phyloP scores from a whole-genome alignment of 1,140 invertebrate species.

The Aphidius ervi region DNA sequence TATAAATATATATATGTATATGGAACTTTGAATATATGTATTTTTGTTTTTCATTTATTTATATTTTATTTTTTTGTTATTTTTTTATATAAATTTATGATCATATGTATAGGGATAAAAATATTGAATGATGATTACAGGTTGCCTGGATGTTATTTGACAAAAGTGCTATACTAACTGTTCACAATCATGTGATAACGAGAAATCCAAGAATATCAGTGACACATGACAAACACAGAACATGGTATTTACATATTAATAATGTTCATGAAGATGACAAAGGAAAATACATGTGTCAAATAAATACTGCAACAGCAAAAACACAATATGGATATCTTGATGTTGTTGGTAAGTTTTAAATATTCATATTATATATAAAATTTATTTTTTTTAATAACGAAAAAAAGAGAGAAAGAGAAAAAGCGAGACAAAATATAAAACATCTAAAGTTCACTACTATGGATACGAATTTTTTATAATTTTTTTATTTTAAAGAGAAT shows the following conservation, averaged over 20 bases:
- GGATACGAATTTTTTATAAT: too few relatives aligned
- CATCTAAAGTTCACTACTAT: not conserved
- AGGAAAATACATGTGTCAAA: slow-evolving; percentile 93
- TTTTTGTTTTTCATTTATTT: too few relatives aligned
- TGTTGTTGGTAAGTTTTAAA: slow-evolving; percentile 77
- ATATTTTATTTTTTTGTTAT: too few relatives aligned
- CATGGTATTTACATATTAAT: slow-evolving; percentile 87
- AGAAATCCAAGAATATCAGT: slow-evolving; percentile 87
- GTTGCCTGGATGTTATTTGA: slow-evolving; percentile 95
- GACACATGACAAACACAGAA: slow-evolving; percentile 80
- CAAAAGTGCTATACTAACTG: slow-evolving; percentile 87
- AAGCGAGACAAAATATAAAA: not conserved
- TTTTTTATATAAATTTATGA: too few relatives aligned
- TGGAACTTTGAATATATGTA: too few relatives aligned
- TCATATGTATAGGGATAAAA: too few relatives aligned
- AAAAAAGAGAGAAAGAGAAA: not conserved
- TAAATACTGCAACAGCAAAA: slow-evolving; percentile 90
- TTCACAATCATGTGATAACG: slow-evolving; percentile 89
- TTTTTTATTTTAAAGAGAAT: too few relatives aligned
- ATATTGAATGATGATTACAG: slow-evolving; percentile 53
- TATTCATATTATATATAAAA: not conserved
- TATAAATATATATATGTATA: too few relatives aligned
- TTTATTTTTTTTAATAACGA: not conserved
- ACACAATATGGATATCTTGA: slow-evolving; percentile 89
- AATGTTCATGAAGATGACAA: slow-evolving; percentile 87